Evolutionary conservation across 1,140 invertebrate species (phyloP), one percentile per base, ranked within the genome.

Genomic region (Pteromalus puparum): DNA sequence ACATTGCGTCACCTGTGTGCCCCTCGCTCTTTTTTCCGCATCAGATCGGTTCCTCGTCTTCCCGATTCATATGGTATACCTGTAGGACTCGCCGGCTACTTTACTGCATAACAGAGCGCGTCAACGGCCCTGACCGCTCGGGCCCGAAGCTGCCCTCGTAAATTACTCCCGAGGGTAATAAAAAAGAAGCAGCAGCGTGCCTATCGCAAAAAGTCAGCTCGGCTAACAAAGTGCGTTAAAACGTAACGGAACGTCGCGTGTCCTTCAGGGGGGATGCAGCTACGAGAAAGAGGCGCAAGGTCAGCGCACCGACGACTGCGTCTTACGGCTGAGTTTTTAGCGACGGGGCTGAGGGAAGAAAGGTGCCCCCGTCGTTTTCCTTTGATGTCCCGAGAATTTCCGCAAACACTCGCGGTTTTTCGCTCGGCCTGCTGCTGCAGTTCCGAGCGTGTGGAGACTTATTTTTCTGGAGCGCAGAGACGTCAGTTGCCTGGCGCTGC

Each of bases 1-100:
- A 5, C 89, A 90, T 92, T 91, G 90, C 91, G 86, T 92, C 91
- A 92, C 91, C 91, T 92, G 92, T 90, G 87, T 46, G 28, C 21
- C 34, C 81, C 85, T n/a, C 73, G 74, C 53, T 42, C 46, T 28
- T 78, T 79, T 70, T 87, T 46, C 61, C 75, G 12, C 28, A 79
- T 79, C 80, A n/a, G 53, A 61, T 61, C 53, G 48, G 15, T n/a
- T 61, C 48, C 80, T 61, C 85, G 90, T 88, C 88, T 90, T 89
- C 86, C 46, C 73, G 67, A 28, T 24, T 21, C 42, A 77, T 48
- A 70, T n/a, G n/a, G n/a, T n/a, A n/a, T 86, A 87, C 88, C 84
- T 83, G 84, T 73, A 87, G 48, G 18, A 18, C 48, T 53, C 48
- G 18, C 4, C 48, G 48, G 13, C 53, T 61, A n/a, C 21, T 61